Conservation (phyloP, 2,113 vertebrate species). For the Procapra przewalskii region DNA sequence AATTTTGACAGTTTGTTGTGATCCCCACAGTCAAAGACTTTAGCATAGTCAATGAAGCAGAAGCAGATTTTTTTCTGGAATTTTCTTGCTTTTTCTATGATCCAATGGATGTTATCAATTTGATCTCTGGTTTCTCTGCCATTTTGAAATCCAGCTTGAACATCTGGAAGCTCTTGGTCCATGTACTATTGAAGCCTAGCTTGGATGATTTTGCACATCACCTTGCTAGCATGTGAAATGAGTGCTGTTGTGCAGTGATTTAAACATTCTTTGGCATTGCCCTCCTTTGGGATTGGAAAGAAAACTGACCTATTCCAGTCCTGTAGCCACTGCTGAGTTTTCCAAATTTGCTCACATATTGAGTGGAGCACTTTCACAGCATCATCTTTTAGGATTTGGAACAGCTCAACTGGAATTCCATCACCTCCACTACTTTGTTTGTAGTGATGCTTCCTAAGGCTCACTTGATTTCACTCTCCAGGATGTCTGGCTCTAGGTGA, state of each 20-base stretch:
- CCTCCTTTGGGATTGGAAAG: background rate
- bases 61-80: background rate
- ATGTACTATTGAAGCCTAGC: background rate
- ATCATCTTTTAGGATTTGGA: background rate
- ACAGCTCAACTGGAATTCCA: background rate
- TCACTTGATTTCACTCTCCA: background rate
- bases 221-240: background rate
- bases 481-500: background rate
- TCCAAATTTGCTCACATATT: background rate
- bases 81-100: background rate
- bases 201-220: background rate
- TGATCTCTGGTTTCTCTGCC: background rate
- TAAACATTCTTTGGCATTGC: background rate
- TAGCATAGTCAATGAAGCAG: background rate
- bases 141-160: background rate
- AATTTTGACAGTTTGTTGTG: background rate
- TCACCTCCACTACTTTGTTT: background rate
- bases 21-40: background rate
- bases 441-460: background rate
- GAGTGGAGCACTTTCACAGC: background rate
- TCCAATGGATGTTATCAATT: background rate
- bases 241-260: background rate
- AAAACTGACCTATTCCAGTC: background rate
- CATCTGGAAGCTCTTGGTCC: background rate
- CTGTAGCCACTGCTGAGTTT: background rate